Evolutionary conservation across 2,888 invertebrate genomes (phyloP).

Genomic region (Artemia sinica): DNA sequence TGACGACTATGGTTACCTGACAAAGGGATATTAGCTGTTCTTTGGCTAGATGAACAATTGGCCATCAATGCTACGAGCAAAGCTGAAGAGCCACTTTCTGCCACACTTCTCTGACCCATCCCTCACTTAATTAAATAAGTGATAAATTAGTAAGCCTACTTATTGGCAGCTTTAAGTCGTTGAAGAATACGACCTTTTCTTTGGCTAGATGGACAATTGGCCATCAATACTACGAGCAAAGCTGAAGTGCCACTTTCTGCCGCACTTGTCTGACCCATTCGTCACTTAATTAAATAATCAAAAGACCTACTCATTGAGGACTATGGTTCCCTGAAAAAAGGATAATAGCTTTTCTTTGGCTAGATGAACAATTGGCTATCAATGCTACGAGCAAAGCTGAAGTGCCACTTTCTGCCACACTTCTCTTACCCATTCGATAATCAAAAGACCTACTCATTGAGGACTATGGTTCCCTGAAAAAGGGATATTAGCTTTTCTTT

Average conservation of each 20-base stretch:
- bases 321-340: constrained; percentile 56
- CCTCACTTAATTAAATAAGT: not conserved
- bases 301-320: constrained; percentile 39
- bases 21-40: constrained; percentile 48
- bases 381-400: not conserved
- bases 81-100: not conserved
- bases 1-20: constrained; percentile 58
- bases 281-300: constrained; percentile 40
- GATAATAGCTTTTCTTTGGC: constrained; percentile 44
- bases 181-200: constrained; percentile 49
- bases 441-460: constrained; percentile 36
- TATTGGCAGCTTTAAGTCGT: constrained; percentile 56
- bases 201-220: not conserved
- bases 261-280: not conserved
- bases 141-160: constrained; percentile 26
- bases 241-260: not conserved
- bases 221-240: not conserved
- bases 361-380: not conserved
- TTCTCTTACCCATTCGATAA: not conserved
- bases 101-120: constrained; percentile 9
- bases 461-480: constrained; percentile 56
- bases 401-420: not conserved
- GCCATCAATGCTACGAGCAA: not conserved
- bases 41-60: not conserved
- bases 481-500: constrained; percentile 46